Evolutionary conservation across 2,113 vertebrate genomes (phyloP), one percentile per base, ranked within the genome.

Genomic region (Sylvietta virens): DNA sequence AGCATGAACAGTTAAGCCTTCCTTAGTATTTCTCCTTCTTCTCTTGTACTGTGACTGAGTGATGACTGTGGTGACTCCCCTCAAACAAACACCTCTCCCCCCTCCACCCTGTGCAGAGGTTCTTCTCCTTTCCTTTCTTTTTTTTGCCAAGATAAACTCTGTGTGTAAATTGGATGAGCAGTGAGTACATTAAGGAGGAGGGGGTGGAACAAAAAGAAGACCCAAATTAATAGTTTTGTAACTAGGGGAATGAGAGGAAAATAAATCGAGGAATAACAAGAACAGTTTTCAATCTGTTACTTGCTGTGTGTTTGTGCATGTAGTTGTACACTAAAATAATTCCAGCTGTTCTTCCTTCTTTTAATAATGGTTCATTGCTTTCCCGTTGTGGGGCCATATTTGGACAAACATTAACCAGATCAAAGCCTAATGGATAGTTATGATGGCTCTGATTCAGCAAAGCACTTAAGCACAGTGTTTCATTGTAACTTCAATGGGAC

Each of bases 371-470:
- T 79, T 96, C 93, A 67, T 92, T 96, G 92, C 96, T 88, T 96
- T 96, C 90, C 82, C 9, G 12, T 96, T 86, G 88, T 83, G 88
- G 92, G 92, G 88, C 95, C 82, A 4, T 97, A 92, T 94, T 93
- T 97, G 95, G 93, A 92, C 96, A 97, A 97, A 96, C 92, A 96
- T 96, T 96, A 97, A 96, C 95, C 92, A 96, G 95, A 97, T 97
- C 96, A 97, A 97, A 97, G 94, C 94, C 77, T 96, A 96, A 96
- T 95, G 94, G 94, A 96, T 92, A 95, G 95, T 96, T 96, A 50
- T 20, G 69, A 94, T 97, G 96, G 93, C 96, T 96, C 76, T 56
- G 94, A 94, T 95, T 97, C 96, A 97, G 95, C 93, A 96, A 78
- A 96, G 96, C 94, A 95, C 96, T 97, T 95, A 94, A 88, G 90